Evolutionary conservation across 2,888 invertebrate species (phyloP).

Genomic region (Netelia fuscicornis): DNA sequence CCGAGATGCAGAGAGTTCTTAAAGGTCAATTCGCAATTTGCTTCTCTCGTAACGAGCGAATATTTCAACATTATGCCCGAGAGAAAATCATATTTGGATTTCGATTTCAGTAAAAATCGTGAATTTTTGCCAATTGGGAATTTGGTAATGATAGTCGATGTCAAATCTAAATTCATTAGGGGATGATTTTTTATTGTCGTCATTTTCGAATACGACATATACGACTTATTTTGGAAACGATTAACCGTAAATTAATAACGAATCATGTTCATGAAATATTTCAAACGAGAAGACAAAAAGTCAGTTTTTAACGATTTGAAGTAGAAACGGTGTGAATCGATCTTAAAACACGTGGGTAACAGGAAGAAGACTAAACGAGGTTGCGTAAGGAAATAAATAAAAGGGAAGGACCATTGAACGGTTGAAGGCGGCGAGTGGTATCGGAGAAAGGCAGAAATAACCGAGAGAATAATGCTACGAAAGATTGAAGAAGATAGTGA

Average conservation of each 20-base stretch:
- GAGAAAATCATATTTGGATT: no score
- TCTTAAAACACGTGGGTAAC: background rate
- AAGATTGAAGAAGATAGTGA: slow-evolving; percentile 30
- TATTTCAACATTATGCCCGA: background rate
- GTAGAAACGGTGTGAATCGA: slow-evolving; percentile 3
- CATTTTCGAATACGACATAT: no score
- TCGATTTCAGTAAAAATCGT: no score
- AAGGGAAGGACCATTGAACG: background rate
- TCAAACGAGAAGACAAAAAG: background rate
- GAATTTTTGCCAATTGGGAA: no score
- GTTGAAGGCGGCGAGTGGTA: background rate
- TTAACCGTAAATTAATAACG: no score
- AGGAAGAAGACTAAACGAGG: slow-evolving; percentile 19
- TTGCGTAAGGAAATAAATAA: slow-evolving; percentile 25
- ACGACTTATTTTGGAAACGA: no score
- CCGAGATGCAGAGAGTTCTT: background rate
- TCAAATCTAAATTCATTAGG: no score
- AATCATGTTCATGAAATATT: no score
- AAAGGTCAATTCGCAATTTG: slow-evolving; percentile 3
- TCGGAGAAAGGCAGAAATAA: slow-evolving; percentile 37
- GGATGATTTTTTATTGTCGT: no score
- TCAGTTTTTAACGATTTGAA: background rate
- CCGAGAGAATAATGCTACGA: slow-evolving; percentile 39
- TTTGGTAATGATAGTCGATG: no score
- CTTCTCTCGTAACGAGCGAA: background rate